Percentiles rank a stretch among this genome's conserved stretches.
These are phyloP conservation scores for Pelecanoides urinatrix DNA, from an alignment of 2,113 vertebrate genomes.

Conservation along the genomic window DNA sequence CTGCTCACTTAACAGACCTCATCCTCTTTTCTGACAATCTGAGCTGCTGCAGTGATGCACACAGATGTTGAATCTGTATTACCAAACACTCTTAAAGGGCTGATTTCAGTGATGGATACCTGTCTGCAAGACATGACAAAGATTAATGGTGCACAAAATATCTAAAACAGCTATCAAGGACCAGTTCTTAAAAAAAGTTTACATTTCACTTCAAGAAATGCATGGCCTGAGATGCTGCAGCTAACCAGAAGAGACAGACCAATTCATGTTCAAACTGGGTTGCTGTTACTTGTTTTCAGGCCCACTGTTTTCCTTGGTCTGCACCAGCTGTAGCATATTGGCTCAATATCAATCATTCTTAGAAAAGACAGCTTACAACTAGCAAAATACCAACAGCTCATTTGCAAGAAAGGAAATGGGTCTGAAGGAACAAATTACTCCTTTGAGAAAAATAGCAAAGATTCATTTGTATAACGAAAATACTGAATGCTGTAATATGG, in stretches of 20 bases:
- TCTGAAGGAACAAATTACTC: not conserved
- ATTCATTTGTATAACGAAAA: not conserved
- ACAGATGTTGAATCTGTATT: not conserved
- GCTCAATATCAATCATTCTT: not conserved
- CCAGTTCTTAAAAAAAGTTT: not conserved
- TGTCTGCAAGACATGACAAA: not conserved
- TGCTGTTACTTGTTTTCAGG: not conserved
- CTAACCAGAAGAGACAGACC: not conserved
- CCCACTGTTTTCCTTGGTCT: not conserved
- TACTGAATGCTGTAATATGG: not conserved
- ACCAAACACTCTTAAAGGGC: not conserved
- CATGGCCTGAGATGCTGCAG: not conserved
- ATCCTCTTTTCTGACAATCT: not conserved
- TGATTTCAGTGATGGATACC: not conserved
- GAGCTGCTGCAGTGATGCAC: not conserved
- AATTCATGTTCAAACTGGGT: not conserved
- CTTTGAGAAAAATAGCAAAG: not conserved
- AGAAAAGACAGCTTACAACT: not conserved
- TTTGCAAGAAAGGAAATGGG: not conserved
- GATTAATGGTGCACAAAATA: not conserved
- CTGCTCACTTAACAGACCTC: not conserved
- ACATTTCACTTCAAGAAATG: not conserved
- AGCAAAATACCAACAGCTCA: not conserved
- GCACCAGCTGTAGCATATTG: not conserved
- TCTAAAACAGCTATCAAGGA: not conserved